These are phyloP conservation scores for Scyliorhinus canicula DNA, from an alignment of 2,797 vertebrate genomes.

Conservation along the genomic window DNA sequence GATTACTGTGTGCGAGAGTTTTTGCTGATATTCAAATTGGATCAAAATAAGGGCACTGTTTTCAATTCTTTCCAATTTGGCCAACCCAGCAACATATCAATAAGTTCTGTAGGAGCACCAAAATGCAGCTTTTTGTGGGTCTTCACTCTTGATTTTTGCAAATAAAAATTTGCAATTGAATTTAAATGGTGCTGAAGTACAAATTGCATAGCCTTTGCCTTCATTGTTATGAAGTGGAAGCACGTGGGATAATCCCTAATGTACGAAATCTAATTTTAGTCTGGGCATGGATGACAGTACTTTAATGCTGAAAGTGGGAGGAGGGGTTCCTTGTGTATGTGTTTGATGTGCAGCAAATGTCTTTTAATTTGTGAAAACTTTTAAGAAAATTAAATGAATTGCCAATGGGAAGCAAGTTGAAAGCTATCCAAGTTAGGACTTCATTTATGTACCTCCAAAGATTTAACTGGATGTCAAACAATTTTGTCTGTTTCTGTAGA, in stretches of 20 bases:
- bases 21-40: background rate
- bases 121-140: background rate
- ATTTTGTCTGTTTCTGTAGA: too few species aligned
- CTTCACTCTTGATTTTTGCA: background rate
- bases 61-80: background rate
- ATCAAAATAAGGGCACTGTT: conserved; percentile 26
- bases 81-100: background rate
- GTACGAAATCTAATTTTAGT: background rate
- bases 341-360: too few species aligned
- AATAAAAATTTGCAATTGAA: background rate
- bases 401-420: too few species aligned
- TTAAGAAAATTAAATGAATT: too few species aligned
- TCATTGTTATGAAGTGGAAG: conserved; percentile 39
- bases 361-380: too few species aligned
- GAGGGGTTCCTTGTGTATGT: background rate
- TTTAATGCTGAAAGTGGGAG: background rate
- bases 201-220: background rate
- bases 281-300: background rate
- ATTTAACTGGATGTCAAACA: too few species aligned
- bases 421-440: too few species aligned
- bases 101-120: background rate
- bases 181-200: background rate
- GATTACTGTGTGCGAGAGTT: background rate
- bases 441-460: too few species aligned
- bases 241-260: background rate